A percentile compares a stretch with the other conserved stretches of the same genome.
These are phyloP conservation scores for Ceratotherium simum DNA, from an alignment of 2,113 vertebrate genomes.

Conservation along the genomic window DNA sequence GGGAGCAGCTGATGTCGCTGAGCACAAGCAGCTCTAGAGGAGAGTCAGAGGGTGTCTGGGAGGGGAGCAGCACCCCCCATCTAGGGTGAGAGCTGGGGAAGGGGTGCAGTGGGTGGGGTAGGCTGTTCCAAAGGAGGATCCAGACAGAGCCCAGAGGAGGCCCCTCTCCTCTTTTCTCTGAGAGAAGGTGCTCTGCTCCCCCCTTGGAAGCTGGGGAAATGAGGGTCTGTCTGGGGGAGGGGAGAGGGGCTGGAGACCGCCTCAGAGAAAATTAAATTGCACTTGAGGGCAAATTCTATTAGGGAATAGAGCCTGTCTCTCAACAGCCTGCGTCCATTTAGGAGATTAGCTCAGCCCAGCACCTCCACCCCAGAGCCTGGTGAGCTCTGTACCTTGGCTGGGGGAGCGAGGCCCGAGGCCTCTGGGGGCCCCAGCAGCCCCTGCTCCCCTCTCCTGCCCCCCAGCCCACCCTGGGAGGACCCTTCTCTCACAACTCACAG, in stretches of 20 bases:
- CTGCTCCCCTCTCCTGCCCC: not conserved
- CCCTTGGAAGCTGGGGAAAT: conserved; percentile 78
- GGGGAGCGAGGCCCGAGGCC: not conserved
- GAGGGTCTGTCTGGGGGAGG: conserved; percentile 78
- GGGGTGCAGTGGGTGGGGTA: not conserved
- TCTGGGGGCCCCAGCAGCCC: not conserved
- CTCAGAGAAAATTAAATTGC: conserved; percentile 97
- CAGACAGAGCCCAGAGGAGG: not conserved
- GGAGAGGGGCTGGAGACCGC: conserved; percentile 86
- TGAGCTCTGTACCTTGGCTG: not conserved
- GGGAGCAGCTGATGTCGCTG: conserved; percentile 24
- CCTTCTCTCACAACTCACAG: not conserved
- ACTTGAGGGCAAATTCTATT: conserved; percentile 99
- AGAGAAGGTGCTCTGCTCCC: conserved; percentile 73
- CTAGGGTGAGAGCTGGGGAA: not conserved
- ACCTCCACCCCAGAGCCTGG: conserved; percentile 44
- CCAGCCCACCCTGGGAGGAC: not conserved
- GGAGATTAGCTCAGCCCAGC: conserved; percentile 92
- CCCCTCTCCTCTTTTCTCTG: conserved; percentile 56
- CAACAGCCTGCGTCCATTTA: conserved; percentile 95
- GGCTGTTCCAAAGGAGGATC: not conserved
- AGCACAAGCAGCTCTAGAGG: conserved; percentile 37
- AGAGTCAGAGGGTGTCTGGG: not conserved
- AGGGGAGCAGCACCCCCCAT: not conserved
- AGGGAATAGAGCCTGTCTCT: conserved; percentile 94